These are phyloP conservation scores for Disparrhopalites patrizii DNA, from an alignment of 2,888 invertebrate genomes.

Conservation along the genomic window DNA sequence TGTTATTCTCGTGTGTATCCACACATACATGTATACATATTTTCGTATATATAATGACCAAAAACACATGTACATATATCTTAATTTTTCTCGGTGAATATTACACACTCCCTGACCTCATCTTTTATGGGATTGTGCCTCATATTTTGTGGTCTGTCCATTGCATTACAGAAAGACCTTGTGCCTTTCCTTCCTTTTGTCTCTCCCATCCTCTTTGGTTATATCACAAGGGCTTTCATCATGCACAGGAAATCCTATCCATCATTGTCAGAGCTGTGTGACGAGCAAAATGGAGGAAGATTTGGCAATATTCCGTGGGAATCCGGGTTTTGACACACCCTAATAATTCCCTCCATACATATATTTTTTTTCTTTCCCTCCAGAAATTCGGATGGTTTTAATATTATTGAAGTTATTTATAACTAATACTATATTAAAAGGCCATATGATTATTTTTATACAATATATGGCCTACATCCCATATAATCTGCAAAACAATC, in stretches of 20 bases:
- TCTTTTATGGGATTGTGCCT: no score
- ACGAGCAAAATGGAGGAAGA: not conserved
- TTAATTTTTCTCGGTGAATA: no score
- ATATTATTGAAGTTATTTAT: not conserved
- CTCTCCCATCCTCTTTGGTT: not conserved
- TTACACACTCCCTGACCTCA: no score
- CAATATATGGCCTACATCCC: no score
- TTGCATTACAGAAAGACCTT: not conserved
- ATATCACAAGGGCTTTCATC: not conserved
- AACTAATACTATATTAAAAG: not conserved
- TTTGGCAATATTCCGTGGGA: not conserved
- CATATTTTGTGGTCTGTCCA: no score
- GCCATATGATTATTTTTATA: no score
- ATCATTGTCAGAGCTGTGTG: constrained; percentile 6
- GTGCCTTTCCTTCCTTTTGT: not conserved
- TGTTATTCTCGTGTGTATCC: no score
- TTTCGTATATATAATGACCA: no score
- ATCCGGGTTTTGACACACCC: not conserved
- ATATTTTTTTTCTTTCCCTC: not conserved
- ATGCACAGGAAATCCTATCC: not conserved
- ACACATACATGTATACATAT: no score
- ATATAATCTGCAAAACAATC: no score
- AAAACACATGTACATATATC: no score
- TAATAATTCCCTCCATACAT: constrained; percentile 4
- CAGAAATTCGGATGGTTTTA: not conserved